Percentiles rank a stretch among this genome's conserved stretches.
Evolutionary conservation across 2,888 invertebrate species (phyloP).

Genomic region (Yponomeuta plumbellus): DNA sequence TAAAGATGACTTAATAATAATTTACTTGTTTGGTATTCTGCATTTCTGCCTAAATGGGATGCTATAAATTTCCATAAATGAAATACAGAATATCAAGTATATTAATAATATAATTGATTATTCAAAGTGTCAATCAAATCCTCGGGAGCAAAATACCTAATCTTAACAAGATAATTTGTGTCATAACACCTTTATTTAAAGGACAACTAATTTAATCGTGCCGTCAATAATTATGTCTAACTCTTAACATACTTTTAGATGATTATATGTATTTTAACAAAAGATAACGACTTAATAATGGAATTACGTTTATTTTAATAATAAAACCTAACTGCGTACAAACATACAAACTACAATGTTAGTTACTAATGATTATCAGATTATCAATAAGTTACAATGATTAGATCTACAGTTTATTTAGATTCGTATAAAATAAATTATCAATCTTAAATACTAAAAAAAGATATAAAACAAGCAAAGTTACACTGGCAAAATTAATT

Average conservation of each 20-base stretch:
- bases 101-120: conserved; percentile 17
- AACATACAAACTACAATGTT: conserved; percentile 26
- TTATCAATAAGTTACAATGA: conserved; percentile 5
- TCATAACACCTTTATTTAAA: conserved; percentile 51
- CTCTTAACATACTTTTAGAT: conserved; percentile 6
- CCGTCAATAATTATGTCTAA: conserved; percentile 29
- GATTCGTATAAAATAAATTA: not conserved
- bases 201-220: conserved; percentile 39
- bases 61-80: not conserved
- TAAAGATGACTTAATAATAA: not conserved
- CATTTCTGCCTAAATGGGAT: not conserved
- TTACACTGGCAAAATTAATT: conserved; percentile 40
- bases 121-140: conserved; percentile 74
- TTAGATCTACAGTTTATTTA: not conserved
- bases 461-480: conserved; percentile 15
- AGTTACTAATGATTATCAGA: conserved; percentile 5
- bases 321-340: conserved; percentile 39
- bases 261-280: not conserved
- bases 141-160: conserved; percentile 36
- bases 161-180: conserved; percentile 36
- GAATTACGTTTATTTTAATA: conserved; percentile 15
- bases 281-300: conserved; percentile 9
- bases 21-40: not conserved
- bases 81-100: not conserved
- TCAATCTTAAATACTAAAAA: conserved; percentile 14